Evolutionary conservation across 2,113 vertebrate genomes (phyloP).

Genomic region (Saccopteryx leptura): DNA sequence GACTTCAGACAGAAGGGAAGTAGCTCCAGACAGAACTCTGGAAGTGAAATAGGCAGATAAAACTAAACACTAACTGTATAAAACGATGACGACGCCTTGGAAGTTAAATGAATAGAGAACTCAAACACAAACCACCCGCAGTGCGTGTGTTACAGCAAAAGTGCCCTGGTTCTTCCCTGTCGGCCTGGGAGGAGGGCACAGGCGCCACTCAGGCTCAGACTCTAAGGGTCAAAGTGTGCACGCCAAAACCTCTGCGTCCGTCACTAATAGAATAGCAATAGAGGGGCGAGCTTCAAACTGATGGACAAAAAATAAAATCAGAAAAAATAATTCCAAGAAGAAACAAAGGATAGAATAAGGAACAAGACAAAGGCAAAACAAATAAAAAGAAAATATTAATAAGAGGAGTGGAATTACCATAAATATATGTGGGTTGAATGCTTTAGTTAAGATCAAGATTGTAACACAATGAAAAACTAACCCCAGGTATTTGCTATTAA

Average conservation of each 20-base stretch:
- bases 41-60: neutral
- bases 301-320: neutral
- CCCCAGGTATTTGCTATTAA: neutral
- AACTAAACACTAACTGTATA: neutral
- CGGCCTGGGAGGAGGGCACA: neutral
- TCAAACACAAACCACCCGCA: neutral
- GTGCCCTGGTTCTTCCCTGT: neutral
- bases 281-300: neutral
- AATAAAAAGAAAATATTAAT: slow-evolving; percentile 32
- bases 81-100: neutral
- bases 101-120: neutral
- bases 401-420: neutral
- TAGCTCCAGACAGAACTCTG: neutral
- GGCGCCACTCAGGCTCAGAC: neutral
- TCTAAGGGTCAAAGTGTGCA: neutral
- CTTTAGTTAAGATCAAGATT: neutral
- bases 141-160: neutral
- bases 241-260: neutral
- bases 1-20: neutral
- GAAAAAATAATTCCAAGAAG: neutral
- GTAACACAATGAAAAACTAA: neutral
- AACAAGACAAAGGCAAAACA: neutral
- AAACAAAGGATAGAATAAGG: neutral
- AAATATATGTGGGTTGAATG: neutral
- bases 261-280: neutral